These are phyloP conservation scores for Hafferia zeledoni DNA, from an alignment of 2,797 vertebrate genomes.

Conservation along the genomic window DNA sequence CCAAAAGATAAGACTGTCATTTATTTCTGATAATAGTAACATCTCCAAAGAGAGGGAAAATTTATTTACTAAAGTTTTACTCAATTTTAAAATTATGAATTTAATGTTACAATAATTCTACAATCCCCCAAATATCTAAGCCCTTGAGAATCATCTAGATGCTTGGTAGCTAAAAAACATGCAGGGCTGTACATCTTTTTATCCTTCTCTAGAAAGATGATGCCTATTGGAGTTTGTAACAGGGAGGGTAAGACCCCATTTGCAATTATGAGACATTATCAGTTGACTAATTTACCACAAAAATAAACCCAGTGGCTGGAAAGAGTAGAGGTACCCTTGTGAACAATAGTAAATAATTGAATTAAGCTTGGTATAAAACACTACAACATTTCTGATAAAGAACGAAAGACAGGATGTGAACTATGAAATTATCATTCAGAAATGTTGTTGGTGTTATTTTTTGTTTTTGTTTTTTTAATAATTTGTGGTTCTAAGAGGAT, in stretches of 20 bases:
- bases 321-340: background rate
- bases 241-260: background rate
- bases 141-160: background rate
- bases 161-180: background rate
- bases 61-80: background rate
- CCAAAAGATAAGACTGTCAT: background rate
- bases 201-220: background rate
- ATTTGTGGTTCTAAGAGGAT: background rate
- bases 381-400: background rate
- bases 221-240: background rate
- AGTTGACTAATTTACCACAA: conserved; percentile 9
- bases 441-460: background rate
- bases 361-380: conserved; percentile 15
- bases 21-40: background rate
- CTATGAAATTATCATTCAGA: background rate
- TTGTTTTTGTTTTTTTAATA: background rate
- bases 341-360: conserved; percentile 44
- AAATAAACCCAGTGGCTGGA: conserved; percentile 11
- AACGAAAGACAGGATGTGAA: background rate
- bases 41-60: background rate
- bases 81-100: conserved; percentile 3
- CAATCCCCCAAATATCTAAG: background rate
- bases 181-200: background rate
- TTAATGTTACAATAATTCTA: background rate
- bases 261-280: background rate